Percentiles rank a stretch among this genome's conserved stretches.
These are phyloP conservation scores for Mactromeris polynyma DNA, from an alignment of 2,888 invertebrate genomes.

Conservation along the genomic window DNA sequence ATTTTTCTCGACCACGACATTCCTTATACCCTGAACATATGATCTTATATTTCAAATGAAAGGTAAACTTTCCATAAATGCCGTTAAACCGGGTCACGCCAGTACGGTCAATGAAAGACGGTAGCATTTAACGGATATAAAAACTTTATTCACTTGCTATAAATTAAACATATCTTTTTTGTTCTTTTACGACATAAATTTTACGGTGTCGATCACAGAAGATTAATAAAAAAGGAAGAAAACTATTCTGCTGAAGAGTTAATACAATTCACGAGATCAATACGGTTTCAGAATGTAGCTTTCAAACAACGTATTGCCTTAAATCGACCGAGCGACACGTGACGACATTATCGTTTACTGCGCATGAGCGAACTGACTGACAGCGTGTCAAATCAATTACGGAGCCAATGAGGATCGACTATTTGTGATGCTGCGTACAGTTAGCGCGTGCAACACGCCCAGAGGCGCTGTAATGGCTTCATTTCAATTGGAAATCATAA, in stretches of 20 bases:
- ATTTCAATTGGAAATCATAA: constrained; percentile 70
- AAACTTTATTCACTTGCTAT: constrained; percentile 55
- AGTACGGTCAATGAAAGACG: constrained; percentile 47
- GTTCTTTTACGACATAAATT: constrained; percentile 68
- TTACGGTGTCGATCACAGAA: constrained; percentile 66
- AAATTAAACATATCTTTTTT: constrained; percentile 67
- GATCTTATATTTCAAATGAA: constrained; percentile 63
- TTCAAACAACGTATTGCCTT: constrained; percentile 13
- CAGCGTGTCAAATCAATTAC: constrained; percentile 59
- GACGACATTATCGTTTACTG: constrained; percentile 46
- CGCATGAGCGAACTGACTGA: constrained; percentile 67
- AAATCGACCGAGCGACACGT: constrained; percentile 55
- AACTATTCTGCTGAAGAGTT: neutral
- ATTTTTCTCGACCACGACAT: constrained; percentile 45
- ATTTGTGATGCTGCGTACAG: constrained; percentile 54
- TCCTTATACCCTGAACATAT: constrained; percentile 52
- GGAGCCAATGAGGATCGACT: constrained; percentile 52
- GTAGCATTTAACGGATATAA: constrained; percentile 55
- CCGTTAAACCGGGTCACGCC: constrained; percentile 61
- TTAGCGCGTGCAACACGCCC: constrained; percentile 52
- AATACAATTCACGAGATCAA: constrained; percentile 13
- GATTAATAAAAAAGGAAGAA: constrained; percentile 23
- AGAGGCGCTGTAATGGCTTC: constrained; percentile 56
- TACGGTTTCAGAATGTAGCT: constrained; percentile 10
- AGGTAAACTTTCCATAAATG: constrained; percentile 57